Percentiles rank a stretch among this genome's conserved stretches.
Conservation (phyloP, 2,113 vertebrate species). For the Oceanodroma tethys region DNA sequence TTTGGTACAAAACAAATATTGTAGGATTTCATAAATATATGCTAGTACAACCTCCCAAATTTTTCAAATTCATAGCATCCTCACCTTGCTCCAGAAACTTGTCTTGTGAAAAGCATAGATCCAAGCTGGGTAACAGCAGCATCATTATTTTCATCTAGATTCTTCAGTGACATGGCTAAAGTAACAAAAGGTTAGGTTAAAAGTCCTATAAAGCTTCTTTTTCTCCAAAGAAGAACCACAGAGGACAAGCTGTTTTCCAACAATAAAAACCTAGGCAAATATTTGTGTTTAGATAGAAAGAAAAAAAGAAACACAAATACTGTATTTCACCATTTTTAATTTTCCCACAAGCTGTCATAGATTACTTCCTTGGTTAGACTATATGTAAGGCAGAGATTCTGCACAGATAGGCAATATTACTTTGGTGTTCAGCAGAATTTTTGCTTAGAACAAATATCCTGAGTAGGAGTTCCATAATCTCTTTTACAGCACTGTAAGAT, state of each 20-base stretch:
- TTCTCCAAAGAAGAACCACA: not conserved
- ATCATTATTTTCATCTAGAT: constrained; percentile 72
- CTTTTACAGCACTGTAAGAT: not conserved
- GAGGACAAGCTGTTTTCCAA: not conserved
- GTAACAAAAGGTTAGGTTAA: not conserved
- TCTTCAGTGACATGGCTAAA: constrained; percentile 88
- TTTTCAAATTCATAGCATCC: not conserved
- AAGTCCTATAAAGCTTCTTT: not conserved
- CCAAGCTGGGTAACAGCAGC: constrained; percentile 89
- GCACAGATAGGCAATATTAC: not conserved
- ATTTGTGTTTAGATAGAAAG: not conserved
- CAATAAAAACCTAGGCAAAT: not conserved
- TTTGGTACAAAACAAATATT: not conserved
- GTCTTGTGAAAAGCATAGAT: constrained; percentile 97
- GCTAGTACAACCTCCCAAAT: not conserved
- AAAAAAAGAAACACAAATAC: not conserved
- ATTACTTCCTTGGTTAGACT: not conserved
- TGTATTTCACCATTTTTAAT: not conserved
- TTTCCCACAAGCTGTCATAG: not conserved
- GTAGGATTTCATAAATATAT: not conserved
- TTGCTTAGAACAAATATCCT: not conserved
- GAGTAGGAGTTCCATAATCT: not conserved
- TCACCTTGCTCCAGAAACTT: constrained; percentile 96
- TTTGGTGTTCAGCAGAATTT: not conserved
- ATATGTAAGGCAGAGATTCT: not conserved